These are phyloP conservation scores for Pipistrellus pygmaeus DNA, from an alignment of 2,797 vertebrate genomes.

Conservation along the genomic window DNA sequence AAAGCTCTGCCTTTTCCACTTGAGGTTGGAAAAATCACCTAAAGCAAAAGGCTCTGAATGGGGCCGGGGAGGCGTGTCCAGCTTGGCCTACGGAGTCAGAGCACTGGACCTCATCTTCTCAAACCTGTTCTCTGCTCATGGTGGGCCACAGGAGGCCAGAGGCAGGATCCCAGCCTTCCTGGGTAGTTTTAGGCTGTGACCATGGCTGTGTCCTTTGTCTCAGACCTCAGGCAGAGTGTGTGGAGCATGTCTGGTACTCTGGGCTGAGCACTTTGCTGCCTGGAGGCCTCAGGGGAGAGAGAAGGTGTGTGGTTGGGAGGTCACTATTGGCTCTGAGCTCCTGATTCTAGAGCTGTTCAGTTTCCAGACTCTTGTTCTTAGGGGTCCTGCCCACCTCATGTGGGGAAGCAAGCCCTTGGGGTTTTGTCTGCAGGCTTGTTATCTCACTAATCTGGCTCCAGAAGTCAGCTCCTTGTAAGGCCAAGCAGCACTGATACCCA, in stretches of 20 bases:
- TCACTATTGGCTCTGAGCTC: background rate
- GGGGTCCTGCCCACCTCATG: background rate
- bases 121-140: background rate
- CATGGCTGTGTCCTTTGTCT: background rate
- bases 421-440: background rate
- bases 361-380: background rate
- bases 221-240: background rate
- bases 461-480: background rate
- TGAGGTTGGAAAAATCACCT: background rate
- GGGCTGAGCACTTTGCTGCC: accelerated
- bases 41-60: background rate
- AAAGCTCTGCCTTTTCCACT: background rate
- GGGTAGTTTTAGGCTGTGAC: background rate
- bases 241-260: background rate
- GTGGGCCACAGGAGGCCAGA: background rate
- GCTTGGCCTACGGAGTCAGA: background rate
- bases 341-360: background rate
- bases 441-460: background rate
- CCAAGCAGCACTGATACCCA: background rate
- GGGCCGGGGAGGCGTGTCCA: background rate
- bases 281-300: background rate
- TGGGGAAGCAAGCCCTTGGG: background rate
- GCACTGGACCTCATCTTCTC: background rate
- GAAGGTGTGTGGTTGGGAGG: background rate
- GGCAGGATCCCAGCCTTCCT: background rate